phyloP scores from a whole-genome alignment of 2,888 invertebrate species.

The Agrochola lychnidis region DNA sequence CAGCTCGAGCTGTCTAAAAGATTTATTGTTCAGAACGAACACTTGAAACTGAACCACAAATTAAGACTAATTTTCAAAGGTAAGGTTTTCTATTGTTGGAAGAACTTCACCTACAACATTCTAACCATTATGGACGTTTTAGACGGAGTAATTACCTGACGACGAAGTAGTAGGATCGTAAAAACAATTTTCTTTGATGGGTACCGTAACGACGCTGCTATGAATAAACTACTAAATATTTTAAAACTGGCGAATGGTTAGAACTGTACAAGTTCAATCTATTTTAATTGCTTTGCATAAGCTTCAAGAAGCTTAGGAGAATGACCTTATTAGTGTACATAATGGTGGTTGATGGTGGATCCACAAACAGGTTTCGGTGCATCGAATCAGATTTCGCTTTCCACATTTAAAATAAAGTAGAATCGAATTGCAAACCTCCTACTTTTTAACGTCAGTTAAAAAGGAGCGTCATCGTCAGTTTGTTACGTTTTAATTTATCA shows the following conservation, averaged over 20 bases:
- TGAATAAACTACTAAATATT: constrained; percentile 39
- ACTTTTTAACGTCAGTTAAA: constrained; percentile 9
- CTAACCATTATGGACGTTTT: constrained; percentile 20
- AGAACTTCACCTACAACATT: constrained; percentile 30
- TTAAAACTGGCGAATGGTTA: constrained; percentile 15
- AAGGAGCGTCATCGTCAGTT: constrained; percentile 8
- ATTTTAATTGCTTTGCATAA: background rate
- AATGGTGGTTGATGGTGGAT: no score
- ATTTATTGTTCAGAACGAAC: constrained; percentile 15
- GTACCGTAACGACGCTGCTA: constrained; percentile 15
- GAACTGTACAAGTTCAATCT: constrained; percentile 4
- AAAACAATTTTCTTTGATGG: constrained; percentile 52
- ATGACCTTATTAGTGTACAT: background rate
- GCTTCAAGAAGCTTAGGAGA: background rate
- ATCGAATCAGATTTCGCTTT: background rate
- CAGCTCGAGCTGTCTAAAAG: constrained; percentile 6
- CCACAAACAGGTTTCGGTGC: background rate
- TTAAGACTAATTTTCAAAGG: constrained; percentile 26
- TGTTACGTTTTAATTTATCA: constrained; percentile 12
- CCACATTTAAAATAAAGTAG: background rate
- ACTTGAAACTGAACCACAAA: constrained; percentile 15
- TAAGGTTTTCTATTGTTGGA: constrained; percentile 11
- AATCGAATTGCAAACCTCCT: background rate
- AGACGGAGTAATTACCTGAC: constrained; percentile 47
- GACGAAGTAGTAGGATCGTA: constrained; percentile 27